Conservation (phyloP, 2,797 vertebrate species). For the Cuculus canorus region DNA sequence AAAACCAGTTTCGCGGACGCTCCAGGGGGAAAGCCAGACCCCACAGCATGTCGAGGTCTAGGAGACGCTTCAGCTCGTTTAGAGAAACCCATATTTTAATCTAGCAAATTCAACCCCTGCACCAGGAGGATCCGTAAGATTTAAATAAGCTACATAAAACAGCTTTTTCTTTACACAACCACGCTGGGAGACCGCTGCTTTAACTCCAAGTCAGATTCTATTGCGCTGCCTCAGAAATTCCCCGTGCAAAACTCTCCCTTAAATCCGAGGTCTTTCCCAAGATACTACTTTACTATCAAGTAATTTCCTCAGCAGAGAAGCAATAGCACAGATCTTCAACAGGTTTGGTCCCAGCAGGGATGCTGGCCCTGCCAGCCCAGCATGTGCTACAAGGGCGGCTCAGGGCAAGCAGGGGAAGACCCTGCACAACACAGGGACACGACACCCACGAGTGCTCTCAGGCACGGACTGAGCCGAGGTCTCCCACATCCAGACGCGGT, state of each 20-base stretch:
- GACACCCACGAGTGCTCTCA: background rate
- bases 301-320: background rate
- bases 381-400: fast-evolving
- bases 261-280: slow-evolving; percentile 48
- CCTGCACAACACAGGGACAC: background rate
- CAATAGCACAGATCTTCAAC: slow-evolving; percentile 9
- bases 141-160: background rate
- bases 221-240: slow-evolving; percentile 24
- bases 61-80: background rate
- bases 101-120: background rate
- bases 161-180: background rate
- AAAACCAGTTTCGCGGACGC: fast-evolving
- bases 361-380: background rate
- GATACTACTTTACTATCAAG: slow-evolving; percentile 51
- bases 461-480: background rate
- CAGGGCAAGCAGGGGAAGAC: background rate
- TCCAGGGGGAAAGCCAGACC: background rate
- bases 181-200: background rate
- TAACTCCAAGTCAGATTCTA: background rate
- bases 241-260: slow-evolving; percentile 36
- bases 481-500: background rate
- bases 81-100: background rate
- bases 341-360: background rate
- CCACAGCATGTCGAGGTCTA: background rate
- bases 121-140: background rate